Base-by-base conservation (phyloP, 2,797 vertebrate species). In the Cyprinella venusta region DNA sequence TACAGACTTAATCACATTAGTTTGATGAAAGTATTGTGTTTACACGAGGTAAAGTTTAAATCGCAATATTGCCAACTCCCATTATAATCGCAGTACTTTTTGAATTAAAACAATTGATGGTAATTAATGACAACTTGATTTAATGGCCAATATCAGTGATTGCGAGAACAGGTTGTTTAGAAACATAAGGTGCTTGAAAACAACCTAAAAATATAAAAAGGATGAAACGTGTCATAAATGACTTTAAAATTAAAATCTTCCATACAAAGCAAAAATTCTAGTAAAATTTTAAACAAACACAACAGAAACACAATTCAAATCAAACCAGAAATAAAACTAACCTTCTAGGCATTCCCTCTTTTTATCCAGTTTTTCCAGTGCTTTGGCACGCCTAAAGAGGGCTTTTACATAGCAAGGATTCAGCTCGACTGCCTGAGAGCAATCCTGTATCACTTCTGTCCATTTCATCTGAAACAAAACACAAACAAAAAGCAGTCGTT, bases 321-420 rank as follows among this genome's bases (percentile, higher is more conserved):
- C 24, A 71, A 81, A 67, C 2, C 3, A 80, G 16, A 18, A 16
- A 75, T 8, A 40, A n/a, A 2, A 40, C 87, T 88, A 61, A 99
- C 98, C 98, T 95, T 99, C 98, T 90, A 99, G 93, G 89, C 98
- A 99, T 84, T 99, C 97, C 90, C 97, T 99, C 91, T 96, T 99
- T 93, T 97, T 98, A 92, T 99, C 98, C 59, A 98, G 94, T 87
- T 94, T 97, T 90, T 99, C 98, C 33, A 98, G 96, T 65, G 98
- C 98, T 91, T 99, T 99, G 9, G 98, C 98, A 0, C 98, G 95
- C 90, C 98, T 96, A 94, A 97, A 99, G 82, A 99, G 96, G 86
- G 98, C 98, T 94, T 99, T 99, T 89, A 99, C 90, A 36, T 99
- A 99, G 76, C 96, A 96, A 56, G 98, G 98, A 90, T 99, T 99